Evolutionary conservation across 2,113 vertebrate species (phyloP).

Genomic region (Microcebus ravelobensis): DNA sequence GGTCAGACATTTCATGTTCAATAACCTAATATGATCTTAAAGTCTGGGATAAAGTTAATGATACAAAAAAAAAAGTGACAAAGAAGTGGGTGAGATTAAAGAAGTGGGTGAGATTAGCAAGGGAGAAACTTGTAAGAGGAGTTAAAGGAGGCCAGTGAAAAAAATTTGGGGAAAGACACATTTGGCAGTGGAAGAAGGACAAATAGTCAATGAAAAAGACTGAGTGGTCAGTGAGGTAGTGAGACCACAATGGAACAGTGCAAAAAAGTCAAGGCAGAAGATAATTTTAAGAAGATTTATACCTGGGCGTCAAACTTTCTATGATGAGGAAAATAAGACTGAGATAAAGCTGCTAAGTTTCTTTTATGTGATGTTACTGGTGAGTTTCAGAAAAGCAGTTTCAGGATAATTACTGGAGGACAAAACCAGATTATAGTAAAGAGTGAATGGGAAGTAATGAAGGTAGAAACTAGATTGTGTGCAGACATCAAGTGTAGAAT

Average conservation of each 20-base stretch:
- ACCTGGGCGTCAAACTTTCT: not conserved
- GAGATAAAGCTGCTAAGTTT: not conserved
- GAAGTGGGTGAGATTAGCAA: not conserved
- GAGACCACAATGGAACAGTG: no score
- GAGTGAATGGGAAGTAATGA: not conserved
- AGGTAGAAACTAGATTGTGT: not conserved
- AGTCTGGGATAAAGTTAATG: no score
- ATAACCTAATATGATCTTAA: no score
- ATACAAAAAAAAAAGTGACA: not conserved
- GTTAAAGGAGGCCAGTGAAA: not conserved
- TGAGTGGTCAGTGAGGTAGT: not conserved
- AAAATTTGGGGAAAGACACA: not conserved
- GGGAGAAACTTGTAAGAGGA: not conserved
- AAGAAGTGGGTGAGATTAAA: no score
- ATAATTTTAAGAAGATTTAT: not conserved
- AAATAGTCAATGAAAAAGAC: not conserved
- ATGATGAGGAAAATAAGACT: not conserved
- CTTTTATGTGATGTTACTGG: not conserved
- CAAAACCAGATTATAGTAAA: not conserved
- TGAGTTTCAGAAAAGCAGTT: not conserved
- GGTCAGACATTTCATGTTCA: no score
- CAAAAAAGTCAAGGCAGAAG: not conserved
- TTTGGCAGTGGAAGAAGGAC: not conserved
- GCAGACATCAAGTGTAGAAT: not conserved
- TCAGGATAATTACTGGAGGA: not conserved